Evolutionary conservation across 2,888 invertebrate genomes (phyloP).

Genomic region (Bibio marci): DNA sequence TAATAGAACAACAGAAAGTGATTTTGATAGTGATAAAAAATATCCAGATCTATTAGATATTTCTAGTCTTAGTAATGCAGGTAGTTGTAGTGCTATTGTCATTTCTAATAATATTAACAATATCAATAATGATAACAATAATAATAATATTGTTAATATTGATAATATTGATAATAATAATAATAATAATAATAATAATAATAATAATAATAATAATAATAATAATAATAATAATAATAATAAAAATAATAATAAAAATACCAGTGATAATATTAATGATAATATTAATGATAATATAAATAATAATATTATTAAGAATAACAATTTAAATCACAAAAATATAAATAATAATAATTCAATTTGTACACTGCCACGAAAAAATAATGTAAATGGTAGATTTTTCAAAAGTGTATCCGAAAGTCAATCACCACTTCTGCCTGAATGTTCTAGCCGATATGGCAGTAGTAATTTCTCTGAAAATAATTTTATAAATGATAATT

Average conservation of each 20-base stretch:
- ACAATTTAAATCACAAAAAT: no score
- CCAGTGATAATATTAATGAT: not conserved
- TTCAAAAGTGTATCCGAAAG: slow-evolving; percentile 40
- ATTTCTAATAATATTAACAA: slow-evolving; percentile 6
- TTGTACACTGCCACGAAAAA: slow-evolving; percentile 45
- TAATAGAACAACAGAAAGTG: slow-evolving; percentile 4
- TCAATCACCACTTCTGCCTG: slow-evolving; percentile 52
- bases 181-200: not conserved
- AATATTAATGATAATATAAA: slow-evolving; percentile 1
- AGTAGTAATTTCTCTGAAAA: slow-evolving; percentile 33
- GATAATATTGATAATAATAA: slow-evolving; percentile 1
- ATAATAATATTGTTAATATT: slow-evolving; percentile 1
- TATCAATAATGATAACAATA: slow-evolving; percentile 1
- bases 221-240: slow-evolving; percentile 6
- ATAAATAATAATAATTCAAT: slow-evolving; percentile 23
- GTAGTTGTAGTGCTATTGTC: no score
- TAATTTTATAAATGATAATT: slow-evolving; percentile 37
- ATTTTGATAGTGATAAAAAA: slow-evolving; percentile 35
- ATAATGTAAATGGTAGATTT: slow-evolving; percentile 22
- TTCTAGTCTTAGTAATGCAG: slow-evolving; percentile 25
- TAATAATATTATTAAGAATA: not conserved
- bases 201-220: slow-evolving; percentile 4
- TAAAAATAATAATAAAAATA: slow-evolving; percentile 1
- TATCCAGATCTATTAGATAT: slow-evolving; percentile 39
- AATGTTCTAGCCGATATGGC: slow-evolving; percentile 44